Evolutionary conservation across 1,140 invertebrate genomes (phyloP), one percentile per base, ranked within the genome.

Genomic region (Holotrichia oblita): DNA sequence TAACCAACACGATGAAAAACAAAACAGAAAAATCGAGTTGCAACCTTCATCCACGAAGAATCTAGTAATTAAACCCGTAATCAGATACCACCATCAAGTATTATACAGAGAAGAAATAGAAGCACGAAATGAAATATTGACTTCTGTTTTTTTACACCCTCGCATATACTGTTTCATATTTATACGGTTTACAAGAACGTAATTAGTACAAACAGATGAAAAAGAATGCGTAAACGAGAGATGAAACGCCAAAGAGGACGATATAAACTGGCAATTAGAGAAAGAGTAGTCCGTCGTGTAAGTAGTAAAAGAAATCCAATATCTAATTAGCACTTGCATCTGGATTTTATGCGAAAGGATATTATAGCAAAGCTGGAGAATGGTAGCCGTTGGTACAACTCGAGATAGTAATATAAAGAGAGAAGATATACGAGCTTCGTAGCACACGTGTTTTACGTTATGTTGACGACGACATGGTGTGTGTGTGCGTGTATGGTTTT

Each of bases 261-360:
- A 74, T 8, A 42, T 72, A 78, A 40, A 40, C 61, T 40, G 27
- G 64, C 59, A 69, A 73, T 78, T 78, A 78, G 40, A 69, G 61
- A 69, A 34, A 34, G 22, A 34, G 61, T 48, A 22, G 61, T 24
- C 17, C 22, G 22, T 27, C 22, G 61, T 55, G n/a, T 17, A n/a
- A n/a, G n/a, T n/a, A 27, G 61, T 74, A 22, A 17, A 10, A 40
- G 77, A 78, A 78, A 78, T 42, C 73, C 40, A 78, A 78, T 78
- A 78, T 78, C 77, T 78, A 78, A 78, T 78, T 78, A 78, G 77
- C 77, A 78, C 77, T 78, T 69, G 73, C 73, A 74, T 74, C 73
- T 74, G 73, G 7, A 74, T 74, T 42, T 74, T 74, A 74, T 74
- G 73, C 6, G 34, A 41, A 20, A 44, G 41, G 73, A 74, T 74